Conservation (phyloP, 2,797 vertebrate genomes). For the Eulemur rubriventer region DNA sequence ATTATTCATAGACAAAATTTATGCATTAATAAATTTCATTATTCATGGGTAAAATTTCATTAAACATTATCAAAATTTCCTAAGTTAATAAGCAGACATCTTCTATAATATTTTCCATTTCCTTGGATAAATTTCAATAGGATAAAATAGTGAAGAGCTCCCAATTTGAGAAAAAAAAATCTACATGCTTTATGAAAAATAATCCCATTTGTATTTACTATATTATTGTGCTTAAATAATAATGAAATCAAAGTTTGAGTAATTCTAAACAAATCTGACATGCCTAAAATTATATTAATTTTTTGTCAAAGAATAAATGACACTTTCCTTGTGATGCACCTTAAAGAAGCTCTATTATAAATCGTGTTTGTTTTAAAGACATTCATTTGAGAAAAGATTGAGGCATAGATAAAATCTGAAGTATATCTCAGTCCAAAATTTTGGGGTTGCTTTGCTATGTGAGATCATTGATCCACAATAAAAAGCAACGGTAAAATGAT, state of each 20-base stretch:
- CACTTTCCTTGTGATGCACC: not conserved
- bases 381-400: not conserved
- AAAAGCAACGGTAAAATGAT: not conserved
- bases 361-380: not conserved
- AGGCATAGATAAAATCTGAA: not conserved
- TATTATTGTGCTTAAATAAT: not conserved
- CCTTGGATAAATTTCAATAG: not conserved
- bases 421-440: not conserved
- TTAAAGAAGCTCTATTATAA: not conserved
- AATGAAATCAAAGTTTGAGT: not conserved
- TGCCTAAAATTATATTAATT: not conserved
- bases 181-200: not conserved
- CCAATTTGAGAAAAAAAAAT: not conserved
- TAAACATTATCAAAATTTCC: not conserved
- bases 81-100: not conserved
- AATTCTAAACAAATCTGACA: not conserved
- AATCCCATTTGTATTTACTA: not conserved
- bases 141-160: not conserved
- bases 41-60: not conserved
- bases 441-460: not conserved
- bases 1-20: not conserved
- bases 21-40: not conserved
- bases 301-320: not conserved
- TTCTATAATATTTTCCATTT: not conserved
- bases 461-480: slow-evolving; percentile 8